Conservation (phyloP, 2,797 vertebrate species). For the Sandelia bainsii region DNA sequence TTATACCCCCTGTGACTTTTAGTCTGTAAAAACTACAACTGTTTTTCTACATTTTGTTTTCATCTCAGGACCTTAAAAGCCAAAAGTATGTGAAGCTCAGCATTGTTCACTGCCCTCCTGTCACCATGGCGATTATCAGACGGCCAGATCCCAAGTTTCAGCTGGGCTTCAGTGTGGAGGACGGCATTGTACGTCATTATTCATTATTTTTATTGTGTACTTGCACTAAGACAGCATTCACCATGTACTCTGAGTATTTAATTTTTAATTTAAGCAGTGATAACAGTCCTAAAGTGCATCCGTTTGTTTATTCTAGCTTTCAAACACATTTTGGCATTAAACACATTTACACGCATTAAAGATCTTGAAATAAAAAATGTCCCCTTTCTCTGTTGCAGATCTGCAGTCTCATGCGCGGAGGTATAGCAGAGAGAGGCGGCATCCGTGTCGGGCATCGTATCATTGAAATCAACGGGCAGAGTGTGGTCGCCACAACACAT, state of each 20-base stretch:
- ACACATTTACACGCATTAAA: too few species aligned
- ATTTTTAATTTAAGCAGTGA: background rate
- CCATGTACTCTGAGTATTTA: background rate
- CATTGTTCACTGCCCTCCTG: constrained; percentile 95
- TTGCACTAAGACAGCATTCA: background rate
- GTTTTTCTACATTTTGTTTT: constrained; percentile 11
- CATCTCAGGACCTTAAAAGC: constrained; percentile 89
- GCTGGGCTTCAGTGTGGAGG: constrained; percentile 96
- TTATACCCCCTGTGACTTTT: too few species aligned
- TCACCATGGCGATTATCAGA: constrained; percentile 94
- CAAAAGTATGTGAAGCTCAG: constrained; percentile 90
- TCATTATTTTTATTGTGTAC: background rate
- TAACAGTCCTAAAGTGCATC: background rate
- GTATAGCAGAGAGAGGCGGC: constrained; percentile 94
- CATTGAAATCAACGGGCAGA: constrained; percentile 98
- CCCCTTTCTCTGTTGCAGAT: constrained; percentile 82
- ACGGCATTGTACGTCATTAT: constrained; percentile 90
- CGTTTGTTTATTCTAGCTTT: background rate
- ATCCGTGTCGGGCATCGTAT: constrained; percentile 96
- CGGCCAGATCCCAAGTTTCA: constrained; percentile 92
- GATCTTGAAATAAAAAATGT: background rate
- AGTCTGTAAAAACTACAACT: too few species aligned
- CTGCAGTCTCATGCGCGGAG: constrained; percentile 96
- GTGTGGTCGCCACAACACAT: constrained; percentile 93
- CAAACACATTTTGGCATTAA: too few species aligned